Evolutionary conservation across 2,888 invertebrate genomes (phyloP).

Genomic region (Therioaphis trifolii): DNA sequence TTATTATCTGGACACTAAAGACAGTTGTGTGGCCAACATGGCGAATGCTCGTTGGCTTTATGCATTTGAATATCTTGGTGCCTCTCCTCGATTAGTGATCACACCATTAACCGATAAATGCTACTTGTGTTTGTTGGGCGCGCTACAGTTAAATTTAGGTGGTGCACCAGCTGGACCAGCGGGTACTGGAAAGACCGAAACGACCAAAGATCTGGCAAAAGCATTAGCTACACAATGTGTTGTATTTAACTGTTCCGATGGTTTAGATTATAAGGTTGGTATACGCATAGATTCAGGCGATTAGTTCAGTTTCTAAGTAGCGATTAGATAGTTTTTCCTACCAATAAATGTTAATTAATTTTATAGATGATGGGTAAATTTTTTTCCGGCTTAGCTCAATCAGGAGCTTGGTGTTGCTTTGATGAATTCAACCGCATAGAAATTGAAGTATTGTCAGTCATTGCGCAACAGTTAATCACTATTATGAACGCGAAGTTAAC

Average conservation of each 20-base stretch:
- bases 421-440: constrained; percentile 88
- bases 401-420: constrained; percentile 88
- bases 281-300: constrained; percentile 72
- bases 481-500: constrained; percentile 75
- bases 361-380: constrained; percentile 82
- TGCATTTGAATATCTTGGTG: constrained; percentile 95
- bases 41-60: constrained; percentile 89
- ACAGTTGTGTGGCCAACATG: constrained; percentile 76
- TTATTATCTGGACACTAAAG: constrained; percentile 85
- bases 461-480: constrained; percentile 84
- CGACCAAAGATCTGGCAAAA: constrained; percentile 93
- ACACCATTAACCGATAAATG: constrained; percentile 94
- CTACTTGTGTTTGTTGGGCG: constrained; percentile 91
- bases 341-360: not conserved
- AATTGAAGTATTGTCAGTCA: constrained; percentile 84
- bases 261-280: constrained; percentile 90
- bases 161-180: constrained; percentile 88
- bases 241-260: constrained; percentile 95
- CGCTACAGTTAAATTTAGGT: constrained; percentile 77
- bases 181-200: constrained; percentile 96
- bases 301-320: too few species aligned
- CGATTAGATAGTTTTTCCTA: too few species aligned
- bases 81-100: constrained; percentile 87
- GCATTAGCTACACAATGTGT: constrained; percentile 96
- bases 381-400: constrained; percentile 82